These are phyloP conservation scores for Typhlichthys eigenmanni DNA, from an alignment of 2,797 vertebrate species.

Conservation along the genomic window DNA sequence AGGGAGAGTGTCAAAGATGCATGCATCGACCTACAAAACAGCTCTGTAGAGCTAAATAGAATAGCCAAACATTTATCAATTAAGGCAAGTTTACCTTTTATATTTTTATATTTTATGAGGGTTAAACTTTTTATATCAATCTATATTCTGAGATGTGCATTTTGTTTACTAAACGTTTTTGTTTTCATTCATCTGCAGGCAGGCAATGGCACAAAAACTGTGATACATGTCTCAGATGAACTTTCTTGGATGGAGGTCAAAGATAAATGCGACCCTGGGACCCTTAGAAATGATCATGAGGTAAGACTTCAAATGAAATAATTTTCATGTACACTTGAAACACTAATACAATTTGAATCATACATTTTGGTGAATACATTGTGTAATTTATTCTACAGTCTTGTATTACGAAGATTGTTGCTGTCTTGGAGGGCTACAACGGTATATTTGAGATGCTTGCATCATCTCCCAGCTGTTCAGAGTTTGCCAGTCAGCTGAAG, in stretches of 20 bases:
- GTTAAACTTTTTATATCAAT: neutral
- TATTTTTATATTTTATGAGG: neutral
- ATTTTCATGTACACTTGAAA: neutral
- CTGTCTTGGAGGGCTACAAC: conserved; percentile 56
- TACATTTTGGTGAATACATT: neutral
- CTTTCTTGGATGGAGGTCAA: conserved; percentile 54
- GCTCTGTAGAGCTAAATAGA: conserved; percentile 48
- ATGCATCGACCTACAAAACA: conserved; percentile 19
- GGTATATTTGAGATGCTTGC: conserved; percentile 38
- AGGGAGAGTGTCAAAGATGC: neutral
- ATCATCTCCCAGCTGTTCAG: conserved; percentile 37
- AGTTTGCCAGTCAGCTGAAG: conserved; percentile 16
- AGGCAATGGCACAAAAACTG: conserved; percentile 19
- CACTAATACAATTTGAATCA: neutral
- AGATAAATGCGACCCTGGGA: conserved; percentile 70
- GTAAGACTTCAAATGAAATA: conserved; percentile 40
- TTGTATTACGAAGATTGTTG: conserved; percentile 65
- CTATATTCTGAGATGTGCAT: neutral
- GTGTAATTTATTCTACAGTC: conserved; percentile 45
- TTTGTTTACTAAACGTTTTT: neutral
- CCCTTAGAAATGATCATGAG: conserved; percentile 36
- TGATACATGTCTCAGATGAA: conserved; percentile 6
- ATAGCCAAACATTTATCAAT: conserved; percentile 9
- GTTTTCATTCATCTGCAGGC: conserved; percentile 34
- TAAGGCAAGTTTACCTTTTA: conserved; percentile 36